Percentiles rank a stretch among this genome's conserved stretches.
Evolutionary conservation across 2,888 invertebrate genomes (phyloP).

Genomic region (Cosmopolites sordidus): DNA sequence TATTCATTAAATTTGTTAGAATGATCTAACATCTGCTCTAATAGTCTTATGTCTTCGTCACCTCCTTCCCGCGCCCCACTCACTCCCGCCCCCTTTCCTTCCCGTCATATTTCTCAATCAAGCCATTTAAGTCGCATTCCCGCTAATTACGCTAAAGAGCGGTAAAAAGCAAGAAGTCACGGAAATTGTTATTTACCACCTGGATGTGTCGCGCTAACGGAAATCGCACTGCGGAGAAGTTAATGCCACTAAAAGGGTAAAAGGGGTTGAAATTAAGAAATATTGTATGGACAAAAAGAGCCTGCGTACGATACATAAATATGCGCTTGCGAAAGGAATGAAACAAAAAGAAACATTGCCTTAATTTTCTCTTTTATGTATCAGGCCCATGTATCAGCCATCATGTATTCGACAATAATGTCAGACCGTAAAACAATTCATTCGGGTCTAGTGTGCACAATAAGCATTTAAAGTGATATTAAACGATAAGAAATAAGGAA

Average conservation of each 20-base stretch:
- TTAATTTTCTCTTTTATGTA: too few relatives aligned
- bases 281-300: slow-evolving; percentile 19
- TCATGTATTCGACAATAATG: too few relatives aligned
- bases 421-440: too few relatives aligned
- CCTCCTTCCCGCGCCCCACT: slow-evolving; percentile 14
- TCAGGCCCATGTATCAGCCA: too few relatives aligned
- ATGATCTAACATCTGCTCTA: too few relatives aligned
- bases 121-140: slow-evolving; percentile 24
- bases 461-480: too few relatives aligned
- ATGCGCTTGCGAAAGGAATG: too few relatives aligned
- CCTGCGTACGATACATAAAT: slow-evolving; percentile 15
- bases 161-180: slow-evolving; percentile 27
- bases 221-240: slow-evolving; percentile 26
- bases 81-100: slow-evolving; percentile 6
- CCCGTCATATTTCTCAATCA: slow-evolving; percentile 22
- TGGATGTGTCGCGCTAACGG: slow-evolving; percentile 26
- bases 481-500: too few relatives aligned
- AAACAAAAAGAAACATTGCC: too few relatives aligned
- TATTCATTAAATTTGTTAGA: too few relatives aligned
- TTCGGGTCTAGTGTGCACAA: too few relatives aligned
- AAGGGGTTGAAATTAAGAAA: slow-evolving; percentile 25
- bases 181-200: slow-evolving; percentile 26
- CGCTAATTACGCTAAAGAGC: slow-evolving; percentile 24
- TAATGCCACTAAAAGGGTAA: slow-evolving; percentile 24
- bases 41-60: slow-evolving; percentile 1